Evolutionary conservation across 2,113 vertebrate species (phyloP).

Genomic region (Stigmatopora nigra): DNA sequence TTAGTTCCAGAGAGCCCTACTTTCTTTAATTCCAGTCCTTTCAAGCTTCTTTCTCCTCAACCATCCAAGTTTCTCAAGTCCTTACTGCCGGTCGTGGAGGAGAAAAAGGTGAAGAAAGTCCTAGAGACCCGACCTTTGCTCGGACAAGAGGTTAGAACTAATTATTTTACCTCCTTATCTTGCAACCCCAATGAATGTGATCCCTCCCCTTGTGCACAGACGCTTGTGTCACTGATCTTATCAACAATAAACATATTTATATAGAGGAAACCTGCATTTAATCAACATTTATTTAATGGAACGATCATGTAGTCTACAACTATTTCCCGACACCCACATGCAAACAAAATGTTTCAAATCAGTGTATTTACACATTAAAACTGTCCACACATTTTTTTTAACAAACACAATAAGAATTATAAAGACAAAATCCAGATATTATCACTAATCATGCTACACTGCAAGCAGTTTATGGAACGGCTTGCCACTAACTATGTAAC

Average conservation of each 20-base stretch:
- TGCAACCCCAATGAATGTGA: background rate
- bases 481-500: conserved; percentile 57
- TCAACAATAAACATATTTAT: conserved; percentile 3
- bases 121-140: conserved; percentile 87
- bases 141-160: conserved; percentile 80
- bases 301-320: background rate
- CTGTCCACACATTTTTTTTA: background rate
- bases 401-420: background rate
- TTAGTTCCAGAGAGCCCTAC: conserved; percentile 75
- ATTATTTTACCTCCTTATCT: background rate
- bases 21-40: conserved; percentile 81
- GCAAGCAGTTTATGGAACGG: conserved; percentile 41
- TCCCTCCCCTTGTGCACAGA: background rate
- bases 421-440: conserved; percentile 21
- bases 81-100: conserved; percentile 90
- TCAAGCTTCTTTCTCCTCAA: conserved; percentile 90
- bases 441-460: conserved; percentile 40
- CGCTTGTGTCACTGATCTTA: conserved; percentile 5
- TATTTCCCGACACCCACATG: background rate
- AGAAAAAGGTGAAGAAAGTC: conserved; percentile 77
- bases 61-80: conserved; percentile 94
- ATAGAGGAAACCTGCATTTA: background rate
- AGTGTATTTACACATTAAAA: conserved; percentile 14
- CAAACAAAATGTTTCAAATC: background rate
- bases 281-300: background rate